These are phyloP conservation scores for Myrmecobius fasciatus DNA, from an alignment of 2,113 vertebrate species.

Conservation along the genomic window DNA sequence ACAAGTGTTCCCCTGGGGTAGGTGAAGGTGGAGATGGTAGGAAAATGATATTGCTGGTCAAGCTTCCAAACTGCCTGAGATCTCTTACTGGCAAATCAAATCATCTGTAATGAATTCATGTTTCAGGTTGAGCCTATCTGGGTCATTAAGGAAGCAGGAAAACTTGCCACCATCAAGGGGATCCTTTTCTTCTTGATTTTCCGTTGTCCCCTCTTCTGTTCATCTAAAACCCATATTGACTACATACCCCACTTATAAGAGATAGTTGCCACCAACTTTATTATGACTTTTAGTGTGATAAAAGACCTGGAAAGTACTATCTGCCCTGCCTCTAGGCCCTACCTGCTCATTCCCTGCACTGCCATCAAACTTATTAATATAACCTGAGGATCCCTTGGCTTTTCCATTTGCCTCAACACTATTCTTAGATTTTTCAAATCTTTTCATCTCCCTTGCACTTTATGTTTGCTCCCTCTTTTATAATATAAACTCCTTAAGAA, in stretches of 20 bases:
- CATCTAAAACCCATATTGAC: not conserved
- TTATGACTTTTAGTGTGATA: not conserved
- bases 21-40: not conserved
- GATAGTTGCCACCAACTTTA: not conserved
- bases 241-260: not conserved
- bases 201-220: not conserved
- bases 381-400: not conserved
- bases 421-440: not conserved
- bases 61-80: not conserved
- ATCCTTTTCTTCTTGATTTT: not conserved
- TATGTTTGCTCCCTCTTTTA: not conserved
- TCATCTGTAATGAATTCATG: not conserved
- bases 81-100: not conserved
- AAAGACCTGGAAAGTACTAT: not conserved
- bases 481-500: not conserved
- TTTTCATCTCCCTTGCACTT: not conserved
- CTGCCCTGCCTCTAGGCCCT: not conserved
- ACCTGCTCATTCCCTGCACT: not conserved
- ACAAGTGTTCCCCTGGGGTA: not conserved
- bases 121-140: not conserved
- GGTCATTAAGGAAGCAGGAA: not conserved
- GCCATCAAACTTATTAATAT: not conserved
- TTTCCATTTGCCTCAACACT: not conserved
- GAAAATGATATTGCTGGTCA: not conserved
- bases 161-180: not conserved